Percentiles rank a stretch among this genome's conserved stretches.
phyloP scores from a whole-genome alignment of 2,888 invertebrate species.

The Hirtodrosophila alboralis region DNA sequence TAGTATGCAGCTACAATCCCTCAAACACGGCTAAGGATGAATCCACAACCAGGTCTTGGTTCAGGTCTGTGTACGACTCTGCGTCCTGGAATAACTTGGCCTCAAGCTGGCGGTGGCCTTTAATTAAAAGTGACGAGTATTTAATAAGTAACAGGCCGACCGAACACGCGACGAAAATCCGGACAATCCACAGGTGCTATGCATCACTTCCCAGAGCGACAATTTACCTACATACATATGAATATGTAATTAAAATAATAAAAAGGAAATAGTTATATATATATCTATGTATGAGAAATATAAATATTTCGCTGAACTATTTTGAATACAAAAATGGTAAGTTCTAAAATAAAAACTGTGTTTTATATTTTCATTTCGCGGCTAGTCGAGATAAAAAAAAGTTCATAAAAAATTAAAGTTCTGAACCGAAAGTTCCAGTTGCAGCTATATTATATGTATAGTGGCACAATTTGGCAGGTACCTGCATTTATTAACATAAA shows the following conservation, averaged over 20 bases:
- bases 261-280: background rate
- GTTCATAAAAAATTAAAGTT: too few species aligned
- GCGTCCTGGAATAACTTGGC: slow-evolving; percentile 4
- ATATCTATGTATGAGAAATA: too few species aligned
- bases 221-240: background rate
- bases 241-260: too few species aligned
- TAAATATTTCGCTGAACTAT: too few species aligned
- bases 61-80: background rate
- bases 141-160: slow-evolving; percentile 67
- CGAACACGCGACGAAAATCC: slow-evolving; percentile 34
- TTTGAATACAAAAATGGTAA: too few species aligned
- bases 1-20: slow-evolving; percentile 64
- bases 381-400: too few species aligned
- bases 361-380: too few species aligned
- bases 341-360: too few species aligned
- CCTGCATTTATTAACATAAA: too few species aligned
- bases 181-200: slow-evolving; percentile 11
- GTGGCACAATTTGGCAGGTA: too few species aligned
- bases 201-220: slow-evolving; percentile 1
- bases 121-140: slow-evolving; percentile 80
- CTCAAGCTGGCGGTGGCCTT: slow-evolving; percentile 53
- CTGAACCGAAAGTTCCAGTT: too few species aligned
- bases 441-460: too few species aligned
- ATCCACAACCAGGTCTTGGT: slow-evolving; percentile 1
- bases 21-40: slow-evolving; percentile 7